These are phyloP conservation scores for Stratiomys singularior DNA, from an alignment of 2,888 invertebrate species.

Conservation along the genomic window DNA sequence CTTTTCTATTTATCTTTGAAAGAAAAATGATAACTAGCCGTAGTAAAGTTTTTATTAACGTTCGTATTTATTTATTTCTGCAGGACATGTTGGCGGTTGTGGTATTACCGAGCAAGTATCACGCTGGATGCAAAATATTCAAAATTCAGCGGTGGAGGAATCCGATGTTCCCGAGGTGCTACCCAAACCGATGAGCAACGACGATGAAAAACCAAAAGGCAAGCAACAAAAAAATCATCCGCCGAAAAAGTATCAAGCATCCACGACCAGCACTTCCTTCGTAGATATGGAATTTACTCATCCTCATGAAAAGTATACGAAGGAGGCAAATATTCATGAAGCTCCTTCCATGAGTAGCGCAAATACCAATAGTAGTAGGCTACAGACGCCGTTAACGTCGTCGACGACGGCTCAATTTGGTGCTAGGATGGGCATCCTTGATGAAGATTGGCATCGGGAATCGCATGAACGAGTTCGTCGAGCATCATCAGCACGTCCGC, in stretches of 20 bases:
- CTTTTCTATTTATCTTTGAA: neutral
- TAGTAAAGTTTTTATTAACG: too few relatives aligned
- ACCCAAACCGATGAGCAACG: slow-evolving; percentile 53
- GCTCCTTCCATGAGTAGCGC: neutral
- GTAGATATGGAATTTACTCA: slow-evolving; percentile 65
- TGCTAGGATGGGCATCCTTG: neutral
- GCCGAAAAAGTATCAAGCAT: slow-evolving; percentile 46
- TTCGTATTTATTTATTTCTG: slow-evolving; percentile 13
- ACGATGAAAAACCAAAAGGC: slow-evolving; percentile 35
- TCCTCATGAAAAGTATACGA: slow-evolving; percentile 79
- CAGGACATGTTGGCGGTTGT: slow-evolving; percentile 87
- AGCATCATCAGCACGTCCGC: slow-evolving; percentile 67
- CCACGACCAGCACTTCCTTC: neutral
- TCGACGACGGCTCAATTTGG: neutral
- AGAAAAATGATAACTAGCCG: neutral
- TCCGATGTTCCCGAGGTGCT: slow-evolving; percentile 47
- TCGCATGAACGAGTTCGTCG: slow-evolving; percentile 68
- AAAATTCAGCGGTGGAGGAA: slow-evolving; percentile 78
- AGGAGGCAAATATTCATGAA: slow-evolving; percentile 73
- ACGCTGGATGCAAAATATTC: slow-evolving; percentile 93
- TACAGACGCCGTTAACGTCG: neutral
- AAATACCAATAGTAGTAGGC: neutral
- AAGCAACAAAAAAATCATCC: slow-evolving; percentile 52
- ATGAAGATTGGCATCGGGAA: slow-evolving; percentile 66
- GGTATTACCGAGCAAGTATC: slow-evolving; percentile 88